These are phyloP conservation scores for Apeira syringaria DNA, from an alignment of 2,888 invertebrate species.

Conservation along the genomic window DNA sequence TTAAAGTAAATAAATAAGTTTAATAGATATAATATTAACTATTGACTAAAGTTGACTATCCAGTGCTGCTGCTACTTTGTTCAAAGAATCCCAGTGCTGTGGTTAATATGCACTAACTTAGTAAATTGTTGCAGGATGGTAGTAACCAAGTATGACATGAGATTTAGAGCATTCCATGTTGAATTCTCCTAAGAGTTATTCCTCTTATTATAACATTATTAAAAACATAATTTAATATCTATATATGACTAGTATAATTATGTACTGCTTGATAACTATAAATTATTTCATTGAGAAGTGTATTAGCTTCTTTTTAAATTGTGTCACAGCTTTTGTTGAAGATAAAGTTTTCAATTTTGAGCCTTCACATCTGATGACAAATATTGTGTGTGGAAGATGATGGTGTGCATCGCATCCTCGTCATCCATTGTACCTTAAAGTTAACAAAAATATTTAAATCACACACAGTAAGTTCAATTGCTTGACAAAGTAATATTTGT, in stretches of 20 bases:
- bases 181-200: slow-evolving; percentile 51
- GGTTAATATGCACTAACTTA: slow-evolving; percentile 54
- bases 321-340: slow-evolving; percentile 15
- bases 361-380: too few species aligned
- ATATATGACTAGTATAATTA: slow-evolving; percentile 56
- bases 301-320: slow-evolving; percentile 38
- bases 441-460: too few species aligned
- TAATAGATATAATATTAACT: slow-evolving; percentile 37
- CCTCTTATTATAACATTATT: slow-evolving; percentile 47
- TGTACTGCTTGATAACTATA: slow-evolving; percentile 54
- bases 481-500: too few species aligned
- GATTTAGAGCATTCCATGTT: slow-evolving; percentile 67
- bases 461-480: too few species aligned
- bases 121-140: slow-evolving; percentile 44
- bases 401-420: too few species aligned
- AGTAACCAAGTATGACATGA: slow-evolving; percentile 38
- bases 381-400: too few species aligned
- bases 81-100: slow-evolving; percentile 56
- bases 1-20: slow-evolving; percentile 35
- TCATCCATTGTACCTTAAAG: too few species aligned
- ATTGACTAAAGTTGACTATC: slow-evolving; percentile 44
- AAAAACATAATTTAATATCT: slow-evolving; percentile 47
- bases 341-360: too few species aligned
- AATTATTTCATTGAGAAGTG: slow-evolving; percentile 37
- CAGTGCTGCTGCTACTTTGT: slow-evolving; percentile 47